Conservation (phyloP, 2,797 vertebrate species). For the Sebastes miniatus region DNA sequence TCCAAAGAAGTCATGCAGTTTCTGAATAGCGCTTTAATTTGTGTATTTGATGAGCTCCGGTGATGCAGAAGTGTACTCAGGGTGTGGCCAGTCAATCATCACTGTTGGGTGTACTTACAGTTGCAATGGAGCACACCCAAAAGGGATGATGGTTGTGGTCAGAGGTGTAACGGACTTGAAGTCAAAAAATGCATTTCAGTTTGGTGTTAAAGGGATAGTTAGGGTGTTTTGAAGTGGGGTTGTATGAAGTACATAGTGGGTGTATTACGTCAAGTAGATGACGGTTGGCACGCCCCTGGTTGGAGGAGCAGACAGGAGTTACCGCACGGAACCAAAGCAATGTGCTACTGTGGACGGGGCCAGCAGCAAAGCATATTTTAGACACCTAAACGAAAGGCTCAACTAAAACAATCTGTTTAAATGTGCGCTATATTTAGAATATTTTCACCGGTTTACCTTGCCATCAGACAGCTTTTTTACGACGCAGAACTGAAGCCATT, state of each 20-base stretch:
- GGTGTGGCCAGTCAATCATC: background rate
- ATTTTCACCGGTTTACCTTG: background rate
- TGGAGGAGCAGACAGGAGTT: no score
- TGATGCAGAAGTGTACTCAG: background rate
- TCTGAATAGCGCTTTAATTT: background rate
- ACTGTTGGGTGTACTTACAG: background rate
- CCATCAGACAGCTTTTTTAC: background rate
- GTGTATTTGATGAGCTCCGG: background rate
- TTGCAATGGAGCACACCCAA: background rate
- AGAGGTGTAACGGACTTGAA: background rate
- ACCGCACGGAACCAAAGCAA: no score
- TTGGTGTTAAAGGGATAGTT: background rate
- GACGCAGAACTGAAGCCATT: background rate
- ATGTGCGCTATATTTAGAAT: background rate
- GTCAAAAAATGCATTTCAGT: background rate
- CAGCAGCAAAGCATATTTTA: background rate
- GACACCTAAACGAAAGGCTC: background rate
- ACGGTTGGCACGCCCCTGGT: no score
- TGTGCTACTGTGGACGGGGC: no score
- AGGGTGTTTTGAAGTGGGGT: no score
- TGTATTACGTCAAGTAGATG: no score
- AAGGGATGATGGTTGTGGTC: background rate
- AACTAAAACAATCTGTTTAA: background rate
- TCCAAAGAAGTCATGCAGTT: background rate
- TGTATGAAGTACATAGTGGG: no score